Base-by-base conservation (phyloP, 1,140 invertebrate species). In the Drosophila mayri region DNA sequence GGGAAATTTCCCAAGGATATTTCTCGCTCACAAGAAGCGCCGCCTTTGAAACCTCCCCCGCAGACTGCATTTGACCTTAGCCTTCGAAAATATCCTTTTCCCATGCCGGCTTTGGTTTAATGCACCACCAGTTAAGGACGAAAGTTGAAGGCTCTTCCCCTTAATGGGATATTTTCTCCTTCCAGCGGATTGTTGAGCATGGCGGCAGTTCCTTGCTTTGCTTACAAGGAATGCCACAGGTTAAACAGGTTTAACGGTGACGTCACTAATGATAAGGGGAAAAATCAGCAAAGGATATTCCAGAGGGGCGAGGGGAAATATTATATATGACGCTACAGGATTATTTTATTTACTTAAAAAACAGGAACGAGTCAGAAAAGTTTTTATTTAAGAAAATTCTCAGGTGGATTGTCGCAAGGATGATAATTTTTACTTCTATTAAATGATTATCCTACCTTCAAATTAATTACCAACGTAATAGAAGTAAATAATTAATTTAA, bases 11-110 rank as follows among this genome's bases (percentile, higher is more conserved):
- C 65, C 37, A 59, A 62, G 82, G 74, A 85, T 41, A 74, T 85
- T 85, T 44, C 30, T 14, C 44, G 72, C 79, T 74, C 68, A 90
- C 85, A 85, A 85, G 85, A 90, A 88, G 20, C 20, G 22, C 37
- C 8, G 49, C 49, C 38, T 28, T 38, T 18, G 12, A 18, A 30
- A 50, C 46, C 72, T 65, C 73, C 73, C 62, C 41, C 64, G 62
- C 40, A 47, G 38, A 73, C 57, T 90, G 85, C 85, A 90, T 79
- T 76, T 90, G 85, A 90, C 85, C 86, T 90, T 90, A 90, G 86
- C 85, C 85, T 90, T 85, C 86, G 81, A 59, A 38, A 57, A 72
- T 72, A 60, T 67, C 66, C 52, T 25, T 20, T n/a, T 35, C 40
- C 40, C 70, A 59, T 63, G 81, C 85, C 85, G 81, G 85, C 64